Conservation (phyloP, 2,888 invertebrate genomes). For the Augiades crinisus region DNA sequence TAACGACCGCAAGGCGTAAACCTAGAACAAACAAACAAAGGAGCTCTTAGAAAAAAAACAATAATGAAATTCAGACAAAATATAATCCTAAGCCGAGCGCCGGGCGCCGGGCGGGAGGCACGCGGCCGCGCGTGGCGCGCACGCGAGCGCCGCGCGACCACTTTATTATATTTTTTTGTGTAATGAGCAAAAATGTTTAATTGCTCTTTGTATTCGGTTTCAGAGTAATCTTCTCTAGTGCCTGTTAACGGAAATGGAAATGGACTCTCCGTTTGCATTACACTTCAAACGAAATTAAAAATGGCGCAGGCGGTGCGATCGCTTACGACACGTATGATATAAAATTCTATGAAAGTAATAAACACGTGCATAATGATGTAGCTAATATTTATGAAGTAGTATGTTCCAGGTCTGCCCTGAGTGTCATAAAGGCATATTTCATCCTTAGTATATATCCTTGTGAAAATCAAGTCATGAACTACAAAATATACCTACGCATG, state of each 20-base stretch:
- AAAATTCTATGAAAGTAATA: too few relatives aligned
- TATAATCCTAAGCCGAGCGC: constrained; percentile 29
- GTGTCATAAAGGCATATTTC: too few relatives aligned
- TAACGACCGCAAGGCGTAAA: too few relatives aligned
- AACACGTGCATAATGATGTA: too few relatives aligned
- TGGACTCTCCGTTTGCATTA: constrained; percentile 37
- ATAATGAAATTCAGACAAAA: constrained; percentile 29
- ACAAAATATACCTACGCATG: too few relatives aligned
- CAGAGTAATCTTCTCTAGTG: constrained; percentile 52
- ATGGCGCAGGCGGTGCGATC: constrained; percentile 11
- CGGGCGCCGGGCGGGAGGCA: constrained; percentile 11
- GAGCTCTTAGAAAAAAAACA: constrained; percentile 21
- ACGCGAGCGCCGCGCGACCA: constrained; percentile 39
- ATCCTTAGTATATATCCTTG: too few relatives aligned
- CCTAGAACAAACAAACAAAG: constrained; percentile 17
- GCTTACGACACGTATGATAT: not conserved
- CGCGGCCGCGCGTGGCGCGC: constrained; percentile 37
- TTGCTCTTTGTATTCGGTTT: constrained; percentile 51
- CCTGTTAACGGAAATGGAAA: constrained; percentile 49
- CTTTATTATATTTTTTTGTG: constrained; percentile 41
- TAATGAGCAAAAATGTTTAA: constrained; percentile 66
- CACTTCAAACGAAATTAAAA: constrained; percentile 24
- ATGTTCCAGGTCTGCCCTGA: too few relatives aligned
- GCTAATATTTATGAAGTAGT: too few relatives aligned
- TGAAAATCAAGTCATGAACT: too few relatives aligned